Percentiles rank a stretch among this genome's conserved stretches.
phyloP scores from a whole-genome alignment of 2,797 vertebrate species.

The Falco biarmicus region DNA sequence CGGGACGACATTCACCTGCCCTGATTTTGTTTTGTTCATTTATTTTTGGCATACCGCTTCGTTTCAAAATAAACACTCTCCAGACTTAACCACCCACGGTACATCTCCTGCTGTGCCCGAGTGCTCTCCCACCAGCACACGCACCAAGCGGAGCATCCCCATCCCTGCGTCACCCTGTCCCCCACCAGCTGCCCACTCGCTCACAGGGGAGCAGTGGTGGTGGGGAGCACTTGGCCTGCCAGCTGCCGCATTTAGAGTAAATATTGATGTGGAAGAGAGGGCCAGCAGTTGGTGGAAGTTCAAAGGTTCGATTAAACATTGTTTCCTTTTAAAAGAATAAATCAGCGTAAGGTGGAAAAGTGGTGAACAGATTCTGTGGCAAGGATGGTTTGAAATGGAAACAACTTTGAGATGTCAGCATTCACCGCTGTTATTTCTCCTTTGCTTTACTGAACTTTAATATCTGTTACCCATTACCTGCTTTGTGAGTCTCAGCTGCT shows the following conservation, averaged over 20 bases:
- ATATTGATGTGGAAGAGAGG: not conserved
- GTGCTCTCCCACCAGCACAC: not conserved
- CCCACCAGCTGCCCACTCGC: not conserved
- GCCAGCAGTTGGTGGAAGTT: not conserved
- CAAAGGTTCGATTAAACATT: not conserved
- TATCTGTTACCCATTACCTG: not conserved
- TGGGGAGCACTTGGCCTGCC: not conserved
- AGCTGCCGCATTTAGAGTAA: not conserved
- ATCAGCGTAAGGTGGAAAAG: fast-evolving
- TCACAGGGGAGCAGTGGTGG: not conserved
- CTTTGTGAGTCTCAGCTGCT: not conserved
- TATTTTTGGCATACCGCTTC: not conserved
- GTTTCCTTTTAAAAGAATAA: not conserved
- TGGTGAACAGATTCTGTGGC: not conserved
- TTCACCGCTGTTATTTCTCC: not conserved
- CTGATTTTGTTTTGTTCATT: not conserved
- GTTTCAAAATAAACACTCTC: not conserved
- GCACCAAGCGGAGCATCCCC: not conserved
- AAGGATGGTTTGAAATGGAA: not conserved
- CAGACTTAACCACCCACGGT: not conserved
- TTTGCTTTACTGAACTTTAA: not conserved
- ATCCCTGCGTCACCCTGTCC: fast-evolving
- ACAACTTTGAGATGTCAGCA: not conserved
- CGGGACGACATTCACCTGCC: fast-evolving
- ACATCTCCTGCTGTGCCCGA: not conserved